Evolutionary conservation across 2,113 vertebrate species (phyloP), one percentile per base, ranked within the genome.

Genomic region (Hyla sarda): DNA sequence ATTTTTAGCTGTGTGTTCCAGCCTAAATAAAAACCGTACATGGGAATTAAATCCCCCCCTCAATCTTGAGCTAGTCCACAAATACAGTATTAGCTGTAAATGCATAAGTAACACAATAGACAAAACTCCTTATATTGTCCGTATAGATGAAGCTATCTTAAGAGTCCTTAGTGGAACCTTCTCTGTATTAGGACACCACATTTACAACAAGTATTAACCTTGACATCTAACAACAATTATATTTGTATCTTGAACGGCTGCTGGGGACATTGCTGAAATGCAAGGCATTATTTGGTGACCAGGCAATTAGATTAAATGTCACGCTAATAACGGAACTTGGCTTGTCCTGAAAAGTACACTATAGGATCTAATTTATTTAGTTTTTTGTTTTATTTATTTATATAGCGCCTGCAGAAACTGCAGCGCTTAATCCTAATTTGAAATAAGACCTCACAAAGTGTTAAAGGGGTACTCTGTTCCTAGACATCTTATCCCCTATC

Each of bases 201-300:
- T 79, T 45, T 48, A 78, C 32, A 67, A 11, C 48, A 41, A 50
- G n/a, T 37, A 54, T 17, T 79, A 79, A 85, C 76, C 84, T 79
- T 85, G 75, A 85, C 76, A 79, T 79, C 71, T 12, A 28, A 85
- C 37, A 30, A 85, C 19, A n/a, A 54, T 79, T 85, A 67, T 85
- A 79, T 79, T 71, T 54, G 28, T 37, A 85, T 69, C 84, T 23
- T 67, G 32, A 23, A 56, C 23, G 67, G 10, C 84, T 41, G 75
- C 62, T 52, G 41, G 23, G 56, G 65, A 52, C 84, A 85, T 85
- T 79, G 23, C 47, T 69, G 74, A 85, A 41, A 85, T 79, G 74
- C 65, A 79, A 50, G 10, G 60, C 74, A 37, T 79, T 71, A 69
- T 79, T 54, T 85, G n/a, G 50, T 67, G 13, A 50, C 19, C 83